Evolutionary conservation across 2,888 invertebrate genomes (phyloP), one percentile per base, ranked within the genome.

Genomic region (Operophtera brumata): DNA sequence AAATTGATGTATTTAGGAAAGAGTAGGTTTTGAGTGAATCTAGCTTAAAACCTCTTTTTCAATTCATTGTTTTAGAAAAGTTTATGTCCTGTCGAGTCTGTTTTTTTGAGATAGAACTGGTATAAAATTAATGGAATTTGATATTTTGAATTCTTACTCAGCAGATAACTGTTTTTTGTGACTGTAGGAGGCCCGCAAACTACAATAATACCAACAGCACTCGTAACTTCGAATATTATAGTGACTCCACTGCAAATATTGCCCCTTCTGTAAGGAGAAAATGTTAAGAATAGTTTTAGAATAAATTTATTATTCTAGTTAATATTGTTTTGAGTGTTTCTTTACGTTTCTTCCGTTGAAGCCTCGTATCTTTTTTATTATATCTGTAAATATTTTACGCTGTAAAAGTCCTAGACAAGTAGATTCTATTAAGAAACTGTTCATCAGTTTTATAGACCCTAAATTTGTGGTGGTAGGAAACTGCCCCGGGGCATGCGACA

Each of bases 371-470:
- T 64, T 70, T 66, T 36, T 9, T n/a, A 28, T 30, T 36, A 53
- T 59, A 47, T 56, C 52, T 61, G 66, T 30, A 20, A 43, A 20
- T 32, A 30, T 30, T 67, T 67, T 48, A 59, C 48, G 43, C 42
- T 67, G 60, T 63, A 69, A 76, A 75, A 75, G 65, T 63, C 67
- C 61, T 68, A 68, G 34, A 71, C 70, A 72, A 74, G 70, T 74
- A 73, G 71, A 70, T 73, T 69, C 74, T 81, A 83, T 84, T 85
- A 86, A 83, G 84, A 80, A 81, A 75, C 76, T 75, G 81, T 87
- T 84, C 82, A 81, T 87, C 87, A 86, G 82, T 86, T 85, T 87
- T 84, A 86, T 86, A 70, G 87, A 75, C 83, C 80, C 82, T 86
- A 84, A 86, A 87, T 86, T 86, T 80, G 72, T 78, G 77, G 75